Percentiles rank a stretch among this genome's conserved stretches.
These are phyloP conservation scores for Meloe dianella DNA, from an alignment of 2,888 invertebrate species.

Conservation along the genomic window DNA sequence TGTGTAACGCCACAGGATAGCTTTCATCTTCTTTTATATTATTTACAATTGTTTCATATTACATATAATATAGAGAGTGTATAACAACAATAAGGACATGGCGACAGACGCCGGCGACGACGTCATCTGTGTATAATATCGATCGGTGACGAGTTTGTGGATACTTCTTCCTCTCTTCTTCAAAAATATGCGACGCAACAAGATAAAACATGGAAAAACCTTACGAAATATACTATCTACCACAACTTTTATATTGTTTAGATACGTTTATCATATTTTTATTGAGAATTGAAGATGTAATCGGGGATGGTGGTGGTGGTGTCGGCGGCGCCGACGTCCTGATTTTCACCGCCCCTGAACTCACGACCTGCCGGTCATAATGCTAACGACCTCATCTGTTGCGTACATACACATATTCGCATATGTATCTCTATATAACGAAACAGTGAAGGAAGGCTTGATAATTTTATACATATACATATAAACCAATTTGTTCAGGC, in stretches of 20 bases:
- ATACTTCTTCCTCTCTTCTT: background rate
- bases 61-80: background rate
- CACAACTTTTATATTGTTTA: background rate
- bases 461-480: background rate
- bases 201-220: background rate
- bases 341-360: constrained; percentile 42
- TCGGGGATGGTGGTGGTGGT: background rate
- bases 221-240: background rate
- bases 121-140: constrained; percentile 3
- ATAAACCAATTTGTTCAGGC: constrained; percentile 38
- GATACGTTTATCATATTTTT: background rate
- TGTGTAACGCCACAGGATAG: background rate
- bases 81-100: background rate
- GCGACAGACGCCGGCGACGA: constrained; percentile 13
- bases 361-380: constrained; percentile 47
- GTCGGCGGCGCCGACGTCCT: constrained; percentile 3
- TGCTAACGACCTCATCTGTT: constrained; percentile 44
- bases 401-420: constrained; percentile 29
- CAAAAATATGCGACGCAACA: background rate
- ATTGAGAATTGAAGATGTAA: background rate
- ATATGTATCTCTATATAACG: constrained; percentile 9
- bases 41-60: background rate
- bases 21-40: background rate
- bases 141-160: constrained; percentile 13
- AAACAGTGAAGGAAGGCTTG: background rate